phyloP scores from a whole-genome alignment of 2,797 vertebrate genomes.

The Brachymystax lenok region DNA sequence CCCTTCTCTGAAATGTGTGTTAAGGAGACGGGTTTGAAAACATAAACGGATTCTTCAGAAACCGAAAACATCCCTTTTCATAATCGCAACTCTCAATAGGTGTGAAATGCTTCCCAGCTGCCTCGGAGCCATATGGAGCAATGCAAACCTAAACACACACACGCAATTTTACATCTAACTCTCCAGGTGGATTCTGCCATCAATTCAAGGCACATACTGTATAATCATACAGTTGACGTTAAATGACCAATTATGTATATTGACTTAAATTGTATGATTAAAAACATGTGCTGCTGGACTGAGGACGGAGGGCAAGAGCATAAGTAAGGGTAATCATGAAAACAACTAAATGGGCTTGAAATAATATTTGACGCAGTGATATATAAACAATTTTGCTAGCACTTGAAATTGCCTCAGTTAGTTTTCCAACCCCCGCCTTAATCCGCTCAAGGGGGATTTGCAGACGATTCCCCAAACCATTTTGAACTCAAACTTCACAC shows the following conservation, averaged over 20 bases:
- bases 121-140: constrained; percentile 27
- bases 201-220: constrained; percentile 10
- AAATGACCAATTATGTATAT: constrained; percentile 29
- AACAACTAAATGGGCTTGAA: constrained; percentile 52
- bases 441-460: constrained; percentile 77
- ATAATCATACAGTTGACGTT: too few species aligned
- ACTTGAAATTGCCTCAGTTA: constrained; percentile 72
- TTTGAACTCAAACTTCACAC: constrained; percentile 78
- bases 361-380: constrained; percentile 70
- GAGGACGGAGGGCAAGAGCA: constrained; percentile 33
- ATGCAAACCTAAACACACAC: neutral
- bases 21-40: constrained; percentile 71
- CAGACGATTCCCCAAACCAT: constrained; percentile 77
- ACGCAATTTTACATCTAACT: neutral
- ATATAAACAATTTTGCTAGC: constrained; percentile 75
- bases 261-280: constrained; percentile 52
- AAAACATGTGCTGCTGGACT: constrained; percentile 46
- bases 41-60: constrained; percentile 72
- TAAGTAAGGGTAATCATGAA: constrained; percentile 25
- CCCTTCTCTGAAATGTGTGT: constrained; percentile 70
- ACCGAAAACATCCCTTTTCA: constrained; percentile 62
- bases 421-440: constrained; percentile 42
- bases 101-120: constrained; percentile 42
- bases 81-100: constrained; percentile 51
- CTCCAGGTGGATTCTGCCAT: constrained; percentile 6